Evolutionary conservation across 2,888 invertebrate genomes (phyloP).

Genomic region (Capitulum mitella): DNA sequence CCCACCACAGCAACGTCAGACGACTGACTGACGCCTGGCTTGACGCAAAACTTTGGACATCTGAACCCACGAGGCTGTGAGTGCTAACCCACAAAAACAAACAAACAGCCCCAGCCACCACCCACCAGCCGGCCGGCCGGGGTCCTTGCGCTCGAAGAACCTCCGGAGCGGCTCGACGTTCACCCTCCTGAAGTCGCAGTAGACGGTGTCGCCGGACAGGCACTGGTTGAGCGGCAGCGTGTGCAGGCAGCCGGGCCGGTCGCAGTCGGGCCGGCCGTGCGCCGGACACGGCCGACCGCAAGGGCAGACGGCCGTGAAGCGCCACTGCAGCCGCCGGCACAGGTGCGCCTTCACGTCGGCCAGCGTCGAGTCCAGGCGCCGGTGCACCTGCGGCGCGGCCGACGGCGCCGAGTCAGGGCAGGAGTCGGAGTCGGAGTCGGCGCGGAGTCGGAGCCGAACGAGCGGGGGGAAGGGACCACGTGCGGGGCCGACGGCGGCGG

Average conservation of each 20-base stretch:
- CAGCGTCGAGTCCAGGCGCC: background rate
- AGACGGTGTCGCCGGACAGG: slow-evolving; percentile 26
- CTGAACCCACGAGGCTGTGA: too few species aligned
- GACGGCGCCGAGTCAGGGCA: too few species aligned
- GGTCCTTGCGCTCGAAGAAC: slow-evolving; percentile 16
- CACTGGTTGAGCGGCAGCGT: slow-evolving; percentile 28
- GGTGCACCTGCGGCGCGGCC: slow-evolving; percentile 2
- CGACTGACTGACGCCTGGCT: too few species aligned
- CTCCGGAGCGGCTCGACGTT: slow-evolving; percentile 20
- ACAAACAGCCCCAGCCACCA: background rate
- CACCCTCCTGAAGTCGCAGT: slow-evolving; percentile 25
- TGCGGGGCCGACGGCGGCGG: too few species aligned
- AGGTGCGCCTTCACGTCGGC: slow-evolving; percentile 47
- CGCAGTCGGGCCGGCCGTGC: slow-evolving; percentile 9
- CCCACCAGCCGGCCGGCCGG: background rate
- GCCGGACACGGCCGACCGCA: slow-evolving; percentile 13
- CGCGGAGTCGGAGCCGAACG: too few species aligned
- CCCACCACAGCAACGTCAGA: too few species aligned
- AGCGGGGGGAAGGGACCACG: too few species aligned
- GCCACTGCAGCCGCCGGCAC: slow-evolving; percentile 27
- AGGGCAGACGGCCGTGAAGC: slow-evolving; percentile 24
- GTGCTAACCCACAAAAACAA: too few species aligned
- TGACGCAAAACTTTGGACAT: too few species aligned
- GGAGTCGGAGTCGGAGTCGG: too few species aligned
- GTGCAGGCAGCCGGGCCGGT: background rate